These are phyloP conservation scores for Lepidonotus clava DNA, from an alignment of 2,888 invertebrate genomes.

Conservation along the genomic window DNA sequence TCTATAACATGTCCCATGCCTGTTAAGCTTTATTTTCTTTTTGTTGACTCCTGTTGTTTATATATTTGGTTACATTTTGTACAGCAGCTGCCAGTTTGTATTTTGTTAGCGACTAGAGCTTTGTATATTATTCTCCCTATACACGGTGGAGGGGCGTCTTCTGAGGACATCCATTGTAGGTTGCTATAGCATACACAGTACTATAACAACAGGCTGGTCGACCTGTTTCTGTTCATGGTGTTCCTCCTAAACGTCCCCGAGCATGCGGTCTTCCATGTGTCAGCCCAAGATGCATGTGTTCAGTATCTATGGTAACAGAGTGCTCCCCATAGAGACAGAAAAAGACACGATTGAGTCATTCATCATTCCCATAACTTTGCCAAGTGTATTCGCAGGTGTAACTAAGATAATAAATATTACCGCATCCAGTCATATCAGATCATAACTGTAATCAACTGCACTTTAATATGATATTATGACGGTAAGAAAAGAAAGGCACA, in stretches of 20 bases:
- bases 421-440: conserved; percentile 4
- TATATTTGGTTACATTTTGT: conserved; percentile 47
- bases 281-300: background rate
- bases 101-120: conserved; percentile 33
- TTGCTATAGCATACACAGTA: conserved; percentile 26
- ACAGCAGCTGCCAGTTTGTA: conserved; percentile 40
- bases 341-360: background rate
- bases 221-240: background rate
- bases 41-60: conserved; percentile 40
- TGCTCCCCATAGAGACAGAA: conserved; percentile 12
- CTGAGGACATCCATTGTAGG: background rate
- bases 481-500: no score
- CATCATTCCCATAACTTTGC: conserved; percentile 4
- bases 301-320: background rate
- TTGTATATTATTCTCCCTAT: conserved; percentile 36
- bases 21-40: conserved; percentile 25
- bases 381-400: conserved; percentile 6
- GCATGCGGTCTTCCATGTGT: conserved; percentile 4
- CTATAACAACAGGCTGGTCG: conserved; percentile 45
- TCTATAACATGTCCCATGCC: conserved; percentile 4
- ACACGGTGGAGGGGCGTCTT: background rate
- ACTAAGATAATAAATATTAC: no score
- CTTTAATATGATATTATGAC: no score
- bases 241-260: background rate
- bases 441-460: background rate